These are phyloP conservation scores for Agonopterix heracliana DNA, from an alignment of 2,888 invertebrate genomes.

Conservation along the genomic window DNA sequence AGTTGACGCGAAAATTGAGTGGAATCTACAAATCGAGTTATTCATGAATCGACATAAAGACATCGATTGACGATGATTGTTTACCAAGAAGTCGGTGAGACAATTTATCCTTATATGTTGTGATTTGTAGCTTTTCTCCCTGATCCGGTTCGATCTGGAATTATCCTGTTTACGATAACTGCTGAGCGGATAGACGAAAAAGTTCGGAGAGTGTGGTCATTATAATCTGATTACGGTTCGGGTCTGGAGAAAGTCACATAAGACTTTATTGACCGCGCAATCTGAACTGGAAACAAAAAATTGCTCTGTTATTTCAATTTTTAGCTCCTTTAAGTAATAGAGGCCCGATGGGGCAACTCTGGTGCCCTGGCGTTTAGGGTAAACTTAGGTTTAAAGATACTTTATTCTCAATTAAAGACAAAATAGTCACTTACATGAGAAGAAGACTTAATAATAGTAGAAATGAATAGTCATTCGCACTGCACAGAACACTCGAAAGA, in stretches of 20 bases:
- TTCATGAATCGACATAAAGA: neutral
- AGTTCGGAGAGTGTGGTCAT: slow-evolving; percentile 8
- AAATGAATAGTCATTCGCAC: too few relatives aligned
- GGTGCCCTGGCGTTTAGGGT: too few relatives aligned
- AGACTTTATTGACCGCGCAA: neutral
- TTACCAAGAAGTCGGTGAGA: neutral
- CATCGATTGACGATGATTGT: neutral
- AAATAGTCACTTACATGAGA: too few relatives aligned
- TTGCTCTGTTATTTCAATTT: too few relatives aligned
- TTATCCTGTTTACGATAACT: slow-evolving; percentile 17
- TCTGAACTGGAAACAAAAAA: too few relatives aligned
- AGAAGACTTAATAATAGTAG: too few relatives aligned
- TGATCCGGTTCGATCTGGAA: slow-evolving; percentile 9
- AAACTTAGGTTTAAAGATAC: too few relatives aligned
- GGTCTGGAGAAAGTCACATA: neutral
- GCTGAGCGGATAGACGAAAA: slow-evolving; percentile 9
- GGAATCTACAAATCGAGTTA: slow-evolving; percentile 6
- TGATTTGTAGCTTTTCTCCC: slow-evolving; percentile 11
- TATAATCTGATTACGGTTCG: too few relatives aligned
- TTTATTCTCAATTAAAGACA: too few relatives aligned
- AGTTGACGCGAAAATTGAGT: neutral
- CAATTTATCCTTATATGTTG: slow-evolving; percentile 2
- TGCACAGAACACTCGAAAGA: too few relatives aligned
- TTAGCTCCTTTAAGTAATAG: neutral
- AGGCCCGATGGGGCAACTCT: too few relatives aligned